These are phyloP conservation scores for Rhinophrynus dorsalis DNA, from an alignment of 2,797 vertebrate genomes.

Conservation along the genomic window DNA sequence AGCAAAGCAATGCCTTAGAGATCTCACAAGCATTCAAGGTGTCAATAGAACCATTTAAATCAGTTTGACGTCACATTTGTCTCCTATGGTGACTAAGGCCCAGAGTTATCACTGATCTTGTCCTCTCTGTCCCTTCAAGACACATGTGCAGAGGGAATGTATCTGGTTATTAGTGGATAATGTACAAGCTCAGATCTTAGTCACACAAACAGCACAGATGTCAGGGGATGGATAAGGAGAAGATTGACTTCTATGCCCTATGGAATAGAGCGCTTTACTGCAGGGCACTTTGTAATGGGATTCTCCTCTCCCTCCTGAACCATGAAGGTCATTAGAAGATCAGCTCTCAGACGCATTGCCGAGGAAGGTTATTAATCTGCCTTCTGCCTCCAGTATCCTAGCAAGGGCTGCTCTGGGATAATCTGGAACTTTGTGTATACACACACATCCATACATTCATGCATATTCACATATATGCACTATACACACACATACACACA, in stretches of 20 bases:
- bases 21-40: too few species aligned
- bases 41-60: too few species aligned
- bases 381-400: conserved; percentile 1
- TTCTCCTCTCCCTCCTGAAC: neutral
- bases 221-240: neutral
- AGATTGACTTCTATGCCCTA: neutral
- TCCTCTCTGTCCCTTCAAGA: neutral
- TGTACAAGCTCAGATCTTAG: neutral
- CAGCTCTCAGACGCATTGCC: neutral
- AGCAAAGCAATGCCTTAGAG: too few species aligned
- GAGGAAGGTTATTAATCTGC: conserved; percentile 25
- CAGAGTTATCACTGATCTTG: too few species aligned
- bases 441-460: too few species aligned
- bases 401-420: neutral
- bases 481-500: too few species aligned
- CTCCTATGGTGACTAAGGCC: too few species aligned
- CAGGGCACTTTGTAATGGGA: conserved; percentile 15
- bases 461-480: too few species aligned
- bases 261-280: neutral
- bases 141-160: too few species aligned
- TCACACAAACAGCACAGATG: neutral
- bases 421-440: too few species aligned
- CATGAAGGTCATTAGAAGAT: conserved; percentile 32
- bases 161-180: neutral
- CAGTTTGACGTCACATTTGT: too few species aligned